Evolutionary conservation across 2,113 vertebrate species (phyloP).

Genomic region (Melanerpes formicivorus): DNA sequence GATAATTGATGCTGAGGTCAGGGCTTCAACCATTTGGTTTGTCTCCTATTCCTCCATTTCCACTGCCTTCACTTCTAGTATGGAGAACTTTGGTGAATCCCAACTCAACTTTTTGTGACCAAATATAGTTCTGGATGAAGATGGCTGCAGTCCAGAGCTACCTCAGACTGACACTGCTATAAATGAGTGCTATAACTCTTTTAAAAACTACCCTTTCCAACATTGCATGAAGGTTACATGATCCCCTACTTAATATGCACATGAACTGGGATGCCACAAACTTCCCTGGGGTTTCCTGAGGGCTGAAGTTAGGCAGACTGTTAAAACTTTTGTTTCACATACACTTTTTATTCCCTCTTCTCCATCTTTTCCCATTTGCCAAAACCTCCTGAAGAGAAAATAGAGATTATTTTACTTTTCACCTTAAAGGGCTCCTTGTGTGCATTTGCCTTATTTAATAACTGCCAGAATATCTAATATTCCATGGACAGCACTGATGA

Average conservation of each 20-base stretch:
- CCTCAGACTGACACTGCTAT: not conserved
- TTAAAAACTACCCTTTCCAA: not conserved
- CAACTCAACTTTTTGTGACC: not conserved
- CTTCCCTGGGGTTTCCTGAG: slow-evolving; percentile 55
- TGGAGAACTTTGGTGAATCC: not conserved
- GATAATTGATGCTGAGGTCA: not conserved
- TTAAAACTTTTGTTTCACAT: slow-evolving; percentile 61
- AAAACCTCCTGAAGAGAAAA: slow-evolving; percentile 71
- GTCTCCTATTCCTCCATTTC: not conserved
- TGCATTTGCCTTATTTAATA: slow-evolving; percentile 65
- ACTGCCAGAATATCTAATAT: slow-evolving; percentile 63
- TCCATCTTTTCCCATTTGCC: slow-evolving; percentile 57
- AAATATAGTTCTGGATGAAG: not conserved
- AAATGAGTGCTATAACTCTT: not conserved
- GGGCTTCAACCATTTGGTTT: not conserved
- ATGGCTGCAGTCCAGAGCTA: not conserved
- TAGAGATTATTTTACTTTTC: slow-evolving; percentile 70
- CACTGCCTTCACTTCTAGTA: not conserved
- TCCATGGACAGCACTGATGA: slow-evolving; percentile 58
- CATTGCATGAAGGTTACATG: slow-evolving; percentile 45
- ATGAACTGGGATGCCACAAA: slow-evolving; percentile 50
- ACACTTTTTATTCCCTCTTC: slow-evolving; percentile 42
- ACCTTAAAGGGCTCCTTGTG: slow-evolving; percentile 66
- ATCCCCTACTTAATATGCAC: slow-evolving; percentile 71
- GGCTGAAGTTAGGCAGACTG: slow-evolving; percentile 51